Evolutionary conservation across 2,888 invertebrate species (phyloP), one percentile per base, ranked within the genome.

Genomic region (Junonia oenone): DNA sequence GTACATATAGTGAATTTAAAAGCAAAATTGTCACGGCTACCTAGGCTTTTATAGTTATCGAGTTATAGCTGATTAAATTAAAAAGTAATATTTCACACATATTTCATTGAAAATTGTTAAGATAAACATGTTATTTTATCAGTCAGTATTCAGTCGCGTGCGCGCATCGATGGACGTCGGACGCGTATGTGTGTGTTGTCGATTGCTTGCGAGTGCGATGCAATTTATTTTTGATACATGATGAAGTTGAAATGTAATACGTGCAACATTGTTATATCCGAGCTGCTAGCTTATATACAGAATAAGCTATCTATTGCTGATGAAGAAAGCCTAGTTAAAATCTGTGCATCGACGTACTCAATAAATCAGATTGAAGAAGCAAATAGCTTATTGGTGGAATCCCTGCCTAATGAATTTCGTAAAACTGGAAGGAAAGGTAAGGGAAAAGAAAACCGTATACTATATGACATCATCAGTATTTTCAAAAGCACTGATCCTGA

Each of bases 401-500:
- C 56, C 2, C 13, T 59, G 9, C 63, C 61, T 6, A 31, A 50
- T 9, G 59, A 60, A 11, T 13, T 43, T 6, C 48, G 50, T 37
- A 61, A 57, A 57, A 60, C 38, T 19, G 6, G 9, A 2, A n/a
- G 63, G 1, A 65, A 60, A 55, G 43, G 48, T 19, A 51, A 59
- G 43, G 62, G 59, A 13, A 59, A 63, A 45, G 55, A 59, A 22
- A 62, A 58, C 51, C 47, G 61, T n/a, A 13, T 40, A 1, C 11
- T 56, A 9, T 1, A 47, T 5, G 62, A 64, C n/a, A 64, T 66
- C 6, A 58, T 66, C 1, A 45, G 17, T n/a, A 11, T 63, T 1
- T 55, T 63, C 29, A 64, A 63, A 47, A 26, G 9, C 6, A 40
- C 58, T 13, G 57, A 66, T 22, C 62, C 64, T 6, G 59, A 64